phyloP scores from a whole-genome alignment of 2,797 vertebrate genomes.

The Macrochelys suwanniensis region DNA sequence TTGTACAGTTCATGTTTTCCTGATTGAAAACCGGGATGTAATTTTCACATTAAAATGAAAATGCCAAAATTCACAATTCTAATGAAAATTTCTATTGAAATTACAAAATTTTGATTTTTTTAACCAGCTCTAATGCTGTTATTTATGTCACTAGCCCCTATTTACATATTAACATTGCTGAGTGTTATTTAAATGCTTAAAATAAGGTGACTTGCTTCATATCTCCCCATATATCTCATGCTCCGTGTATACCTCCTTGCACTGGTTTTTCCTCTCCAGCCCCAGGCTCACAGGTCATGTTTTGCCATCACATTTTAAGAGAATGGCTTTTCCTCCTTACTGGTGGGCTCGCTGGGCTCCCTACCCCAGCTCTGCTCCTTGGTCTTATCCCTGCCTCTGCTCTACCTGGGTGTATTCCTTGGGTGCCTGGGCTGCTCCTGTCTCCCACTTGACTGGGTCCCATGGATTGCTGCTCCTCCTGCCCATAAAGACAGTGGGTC shows the following conservation, averaged over 20 bases:
- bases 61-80: not conserved
- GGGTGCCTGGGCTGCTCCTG: not conserved
- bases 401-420: not conserved
- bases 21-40: not conserved
- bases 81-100: not conserved
- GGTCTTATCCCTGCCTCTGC: too few relatives aligned
- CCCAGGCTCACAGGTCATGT: not conserved
- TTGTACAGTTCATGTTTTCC: too few relatives aligned
- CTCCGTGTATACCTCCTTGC: not conserved
- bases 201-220: too few relatives aligned
- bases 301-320: not conserved
- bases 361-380: too few relatives aligned
- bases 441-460: not conserved
- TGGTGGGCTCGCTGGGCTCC: too few relatives aligned
- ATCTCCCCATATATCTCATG: not conserved
- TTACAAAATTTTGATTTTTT: not conserved
- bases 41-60: not conserved
- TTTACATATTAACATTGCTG: not conserved
- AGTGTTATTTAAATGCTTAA: too few relatives aligned
- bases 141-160: not conserved
- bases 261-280: not conserved
- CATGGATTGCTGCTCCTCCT: rapidly evolving
- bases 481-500: rapidly evolving
- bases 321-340: not conserved
- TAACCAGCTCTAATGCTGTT: not conserved